phyloP scores from a whole-genome alignment of 2,888 invertebrate genomes.

The Panopea generosa region DNA sequence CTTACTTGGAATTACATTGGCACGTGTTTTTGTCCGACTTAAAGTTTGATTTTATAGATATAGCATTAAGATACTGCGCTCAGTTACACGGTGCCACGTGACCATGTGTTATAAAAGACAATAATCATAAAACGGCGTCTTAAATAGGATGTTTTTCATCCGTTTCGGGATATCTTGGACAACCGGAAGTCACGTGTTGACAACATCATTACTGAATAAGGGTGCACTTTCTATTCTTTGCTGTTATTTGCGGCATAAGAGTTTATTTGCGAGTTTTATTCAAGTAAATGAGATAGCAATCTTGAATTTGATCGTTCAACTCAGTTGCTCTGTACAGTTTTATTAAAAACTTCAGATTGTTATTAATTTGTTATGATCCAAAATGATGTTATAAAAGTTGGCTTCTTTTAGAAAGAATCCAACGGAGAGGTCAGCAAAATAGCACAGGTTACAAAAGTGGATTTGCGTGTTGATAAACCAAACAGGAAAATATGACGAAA shows the following conservation, averaged over 20 bases:
- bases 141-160: no score
- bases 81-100: constrained; percentile 47
- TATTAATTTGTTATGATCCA: no score
- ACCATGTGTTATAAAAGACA: constrained; percentile 39
- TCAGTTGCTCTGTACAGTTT: no score
- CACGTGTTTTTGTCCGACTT: constrained; percentile 37
- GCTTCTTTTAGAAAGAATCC: no score
- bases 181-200: background rate
- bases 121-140: constrained; percentile 21
- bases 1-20: constrained; percentile 7
- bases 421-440: no score
- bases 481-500: no score
- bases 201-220: background rate
- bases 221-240: background rate
- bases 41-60: constrained; percentile 27
- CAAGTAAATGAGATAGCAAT: background rate
- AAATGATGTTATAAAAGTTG: no score
- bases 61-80: constrained; percentile 29
- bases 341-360: no score
- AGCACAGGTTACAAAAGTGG: no score
- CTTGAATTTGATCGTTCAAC: no score
- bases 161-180: no score
- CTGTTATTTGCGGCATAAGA: constrained; percentile 1
- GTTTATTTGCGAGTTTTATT: background rate
- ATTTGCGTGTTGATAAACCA: no score